These are phyloP conservation scores for Hemithea aestivaria DNA, from an alignment of 2,888 invertebrate species.

Conservation along the genomic window DNA sequence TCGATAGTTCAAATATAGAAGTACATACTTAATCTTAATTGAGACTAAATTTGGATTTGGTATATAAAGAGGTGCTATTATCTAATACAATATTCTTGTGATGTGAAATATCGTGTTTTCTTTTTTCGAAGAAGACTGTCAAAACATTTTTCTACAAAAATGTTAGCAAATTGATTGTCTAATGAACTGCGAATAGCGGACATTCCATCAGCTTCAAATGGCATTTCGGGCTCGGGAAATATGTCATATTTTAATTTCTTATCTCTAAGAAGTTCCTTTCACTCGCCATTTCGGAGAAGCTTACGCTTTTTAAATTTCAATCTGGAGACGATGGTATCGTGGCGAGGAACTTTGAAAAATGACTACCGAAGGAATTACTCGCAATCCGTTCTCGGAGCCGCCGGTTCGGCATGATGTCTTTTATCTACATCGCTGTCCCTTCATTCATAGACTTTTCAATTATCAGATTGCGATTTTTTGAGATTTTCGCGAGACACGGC, in stretches of 20 bases:
- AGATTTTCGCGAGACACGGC: slow-evolving; percentile 6
- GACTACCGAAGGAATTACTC: slow-evolving; percentile 60
- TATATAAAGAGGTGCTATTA: too few species aligned
- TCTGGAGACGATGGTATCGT: slow-evolving; percentile 53
- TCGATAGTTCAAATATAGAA: too few species aligned
- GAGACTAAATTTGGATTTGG: too few species aligned
- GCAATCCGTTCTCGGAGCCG: slow-evolving; percentile 54
- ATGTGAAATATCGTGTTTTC: too few species aligned
- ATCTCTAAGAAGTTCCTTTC: slow-evolving; percentile 35
- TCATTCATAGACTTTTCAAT: slow-evolving; percentile 59
- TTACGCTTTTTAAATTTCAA: slow-evolving; percentile 56
- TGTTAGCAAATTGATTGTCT: slow-evolving; percentile 27
- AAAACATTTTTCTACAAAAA: slow-evolving; percentile 11
- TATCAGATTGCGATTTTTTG: slow-evolving; percentile 37
- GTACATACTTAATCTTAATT: too few species aligned
- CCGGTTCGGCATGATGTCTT: slow-evolving; percentile 62
- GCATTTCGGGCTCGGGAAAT: slow-evolving; percentile 30
- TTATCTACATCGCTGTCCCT: slow-evolving; percentile 56
- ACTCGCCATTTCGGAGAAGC: slow-evolving; percentile 42
- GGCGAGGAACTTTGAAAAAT: slow-evolving; percentile 51
- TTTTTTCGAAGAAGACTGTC: too few species aligned
- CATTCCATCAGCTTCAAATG: slow-evolving; percentile 20
- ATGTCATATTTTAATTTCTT: slow-evolving; percentile 36
- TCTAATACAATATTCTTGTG: too few species aligned
- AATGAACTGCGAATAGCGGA: slow-evolving; percentile 27